A percentile compares a stretch with the other conserved stretches of the same genome.
These are phyloP conservation scores for Talpa occidentalis DNA, from an alignment of 2,113 vertebrate species.

Conservation along the genomic window DNA sequence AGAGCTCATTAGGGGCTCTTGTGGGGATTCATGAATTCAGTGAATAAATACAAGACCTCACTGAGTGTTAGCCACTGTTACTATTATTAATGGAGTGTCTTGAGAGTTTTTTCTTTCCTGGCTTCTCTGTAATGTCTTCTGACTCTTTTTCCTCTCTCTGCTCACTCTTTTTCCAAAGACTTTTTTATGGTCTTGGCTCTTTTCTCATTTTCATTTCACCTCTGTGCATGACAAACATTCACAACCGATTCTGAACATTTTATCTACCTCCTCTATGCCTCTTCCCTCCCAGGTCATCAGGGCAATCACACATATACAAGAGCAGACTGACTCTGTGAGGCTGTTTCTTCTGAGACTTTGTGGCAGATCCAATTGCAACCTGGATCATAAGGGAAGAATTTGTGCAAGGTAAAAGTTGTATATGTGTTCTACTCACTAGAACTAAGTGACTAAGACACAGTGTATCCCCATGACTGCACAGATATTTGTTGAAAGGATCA, in stretches of 20 bases:
- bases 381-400: neutral
- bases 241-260: neutral
- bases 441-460: neutral
- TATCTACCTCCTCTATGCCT: neutral
- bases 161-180: neutral
- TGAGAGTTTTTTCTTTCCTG: neutral
- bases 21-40: neutral
- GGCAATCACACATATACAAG: neutral
- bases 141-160: neutral
- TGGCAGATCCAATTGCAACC: neutral
- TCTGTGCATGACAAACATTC: neutral
- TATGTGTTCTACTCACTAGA: neutral
- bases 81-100: neutral
- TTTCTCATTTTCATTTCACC: neutral
- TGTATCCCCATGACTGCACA: neutral
- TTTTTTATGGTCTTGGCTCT: neutral
- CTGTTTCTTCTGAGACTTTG: neutral
- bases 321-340: neutral
- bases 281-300: neutral
- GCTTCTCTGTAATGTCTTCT: neutral
- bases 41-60: neutral
- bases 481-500: neutral
- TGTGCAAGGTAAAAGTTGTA: neutral
- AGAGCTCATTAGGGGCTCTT: neutral
- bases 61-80: neutral